A percentile compares a stretch with the other conserved stretches of the same genome.
These are phyloP conservation scores for Callopanchax toddi DNA, from an alignment of 2,113 vertebrate species.

Conservation along the genomic window DNA sequence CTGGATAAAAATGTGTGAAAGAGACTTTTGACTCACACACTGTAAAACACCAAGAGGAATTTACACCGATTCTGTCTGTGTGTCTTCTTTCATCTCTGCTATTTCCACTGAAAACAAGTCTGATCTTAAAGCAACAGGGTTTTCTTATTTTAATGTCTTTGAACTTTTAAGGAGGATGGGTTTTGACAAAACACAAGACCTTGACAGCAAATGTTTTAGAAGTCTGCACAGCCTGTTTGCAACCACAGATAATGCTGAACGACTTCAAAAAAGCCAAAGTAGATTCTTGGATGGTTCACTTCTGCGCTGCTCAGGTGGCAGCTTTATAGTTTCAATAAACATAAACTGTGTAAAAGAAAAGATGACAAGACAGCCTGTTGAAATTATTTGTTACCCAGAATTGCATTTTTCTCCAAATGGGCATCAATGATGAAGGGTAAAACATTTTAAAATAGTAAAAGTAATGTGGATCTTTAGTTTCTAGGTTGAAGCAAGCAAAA, in stretches of 20 bases:
- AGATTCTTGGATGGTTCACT: background rate
- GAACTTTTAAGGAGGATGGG: slow-evolving; percentile 1
- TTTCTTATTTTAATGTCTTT: slow-evolving; percentile 13
- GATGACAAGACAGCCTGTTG: background rate
- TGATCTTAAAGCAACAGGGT: slow-evolving; percentile 16
- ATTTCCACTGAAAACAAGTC: slow-evolving; percentile 23
- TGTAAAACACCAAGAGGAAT: too few species aligned
- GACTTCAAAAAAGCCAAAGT: slow-evolving; percentile 4
- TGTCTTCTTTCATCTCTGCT: slow-evolving; percentile 10
- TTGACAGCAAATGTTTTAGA: background rate
- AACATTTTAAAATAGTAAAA: too few species aligned
- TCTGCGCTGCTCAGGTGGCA: background rate
- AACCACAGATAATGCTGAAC: background rate
- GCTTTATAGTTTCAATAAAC: slow-evolving; percentile 14
- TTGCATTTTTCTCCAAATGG: too few species aligned
- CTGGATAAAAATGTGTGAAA: too few species aligned
- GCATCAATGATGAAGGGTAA: too few species aligned
- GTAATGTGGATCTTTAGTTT: too few species aligned
- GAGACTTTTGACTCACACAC: too few species aligned
- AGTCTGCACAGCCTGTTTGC: slow-evolving; percentile 1
- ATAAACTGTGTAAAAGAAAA: background rate
- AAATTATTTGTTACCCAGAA: background rate
- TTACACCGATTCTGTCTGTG: background rate
- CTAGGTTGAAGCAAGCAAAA: background rate
- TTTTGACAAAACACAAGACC: slow-evolving; percentile 5